Conservation (phyloP, 2,888 invertebrate species). For the Chloromyia formosa region DNA sequence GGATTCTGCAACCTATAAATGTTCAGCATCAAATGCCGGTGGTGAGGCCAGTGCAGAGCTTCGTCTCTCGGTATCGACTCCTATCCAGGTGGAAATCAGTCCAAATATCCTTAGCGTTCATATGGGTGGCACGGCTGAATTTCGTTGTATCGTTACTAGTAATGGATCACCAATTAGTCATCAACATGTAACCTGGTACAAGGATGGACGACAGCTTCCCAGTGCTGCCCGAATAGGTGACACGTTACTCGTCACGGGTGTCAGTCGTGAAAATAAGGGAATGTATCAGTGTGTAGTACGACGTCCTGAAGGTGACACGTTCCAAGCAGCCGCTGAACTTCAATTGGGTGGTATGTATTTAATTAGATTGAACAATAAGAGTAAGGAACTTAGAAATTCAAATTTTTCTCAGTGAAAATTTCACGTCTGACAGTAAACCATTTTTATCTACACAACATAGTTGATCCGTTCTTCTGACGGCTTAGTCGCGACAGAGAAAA, state of each 20-base stretch:
- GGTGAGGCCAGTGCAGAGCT: slow-evolving; percentile 77
- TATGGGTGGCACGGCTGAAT: slow-evolving; percentile 78
- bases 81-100: slow-evolving; percentile 73
- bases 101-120: slow-evolving; percentile 75
- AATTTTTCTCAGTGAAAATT: neutral
- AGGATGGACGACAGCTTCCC: slow-evolving; percentile 74
- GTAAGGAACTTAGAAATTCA: no score
- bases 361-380: slow-evolving; percentile 55
- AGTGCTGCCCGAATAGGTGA: slow-evolving; percentile 73
- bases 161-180: slow-evolving; percentile 67
- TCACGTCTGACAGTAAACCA: neutral
- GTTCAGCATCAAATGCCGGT: slow-evolving; percentile 74
- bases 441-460: slow-evolving; percentile 13
- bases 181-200: slow-evolving; percentile 72
- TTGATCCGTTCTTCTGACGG: neutral
- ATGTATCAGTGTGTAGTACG: slow-evolving; percentile 81
- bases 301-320: slow-evolving; percentile 76
- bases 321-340: slow-evolving; percentile 79
- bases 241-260: slow-evolving; percentile 71
- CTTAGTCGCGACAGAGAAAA: neutral
- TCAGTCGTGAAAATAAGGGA: slow-evolving; percentile 76
- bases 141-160: slow-evolving; percentile 71
- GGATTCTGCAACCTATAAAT: slow-evolving; percentile 75
- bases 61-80: slow-evolving; percentile 71
- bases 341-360: slow-evolving; percentile 70